These are phyloP conservation scores for Chanos chanos DNA, from an alignment of 2,797 vertebrate genomes.

Conservation along the genomic window DNA sequence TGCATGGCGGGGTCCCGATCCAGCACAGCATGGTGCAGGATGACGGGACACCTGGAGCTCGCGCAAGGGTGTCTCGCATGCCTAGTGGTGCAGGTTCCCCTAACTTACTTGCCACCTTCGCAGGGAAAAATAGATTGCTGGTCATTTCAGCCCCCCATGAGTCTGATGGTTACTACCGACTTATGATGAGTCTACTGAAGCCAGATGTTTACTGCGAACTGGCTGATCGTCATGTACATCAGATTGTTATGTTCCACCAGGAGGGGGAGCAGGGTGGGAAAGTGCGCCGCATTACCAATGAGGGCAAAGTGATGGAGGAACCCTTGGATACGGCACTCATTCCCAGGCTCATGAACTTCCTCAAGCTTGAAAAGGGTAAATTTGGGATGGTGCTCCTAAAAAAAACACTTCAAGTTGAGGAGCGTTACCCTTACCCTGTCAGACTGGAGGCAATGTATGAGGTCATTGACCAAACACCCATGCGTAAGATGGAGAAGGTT, in stretches of 20 bases:
- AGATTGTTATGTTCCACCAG: constrained; percentile 91
- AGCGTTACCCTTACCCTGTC: constrained; percentile 95
- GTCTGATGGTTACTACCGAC: constrained; percentile 91
- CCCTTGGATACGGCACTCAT: constrained; percentile 83
- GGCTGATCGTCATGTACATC: constrained; percentile 91
- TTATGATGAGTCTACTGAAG: constrained; percentile 96
- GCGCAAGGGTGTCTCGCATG: constrained; percentile 73
- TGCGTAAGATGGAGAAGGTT: constrained; percentile 88
- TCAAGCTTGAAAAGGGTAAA: constrained; percentile 95
- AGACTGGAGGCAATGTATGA: constrained; percentile 96
- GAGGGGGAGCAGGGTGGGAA: constrained; percentile 87
- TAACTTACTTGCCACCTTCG: constrained; percentile 89
- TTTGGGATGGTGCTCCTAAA: constrained; percentile 95
- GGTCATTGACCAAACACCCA: constrained; percentile 88
- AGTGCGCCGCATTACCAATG: constrained; percentile 84
- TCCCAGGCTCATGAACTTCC: constrained; percentile 89
- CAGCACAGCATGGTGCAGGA: constrained; percentile 71
- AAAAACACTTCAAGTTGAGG: constrained; percentile 94
- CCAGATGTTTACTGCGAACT: constrained; percentile 93
- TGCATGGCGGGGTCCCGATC: constrained; percentile 32
- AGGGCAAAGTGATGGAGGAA: constrained; percentile 91
- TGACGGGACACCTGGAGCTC: constrained; percentile 68
- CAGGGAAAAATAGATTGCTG: constrained; percentile 90
- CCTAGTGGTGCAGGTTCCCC: constrained; percentile 81
- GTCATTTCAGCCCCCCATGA: constrained; percentile 92